These are phyloP conservation scores for Koerneria pararmatus DNA, from an alignment of 2,888 invertebrate genomes.

Conservation along the genomic window DNA sequence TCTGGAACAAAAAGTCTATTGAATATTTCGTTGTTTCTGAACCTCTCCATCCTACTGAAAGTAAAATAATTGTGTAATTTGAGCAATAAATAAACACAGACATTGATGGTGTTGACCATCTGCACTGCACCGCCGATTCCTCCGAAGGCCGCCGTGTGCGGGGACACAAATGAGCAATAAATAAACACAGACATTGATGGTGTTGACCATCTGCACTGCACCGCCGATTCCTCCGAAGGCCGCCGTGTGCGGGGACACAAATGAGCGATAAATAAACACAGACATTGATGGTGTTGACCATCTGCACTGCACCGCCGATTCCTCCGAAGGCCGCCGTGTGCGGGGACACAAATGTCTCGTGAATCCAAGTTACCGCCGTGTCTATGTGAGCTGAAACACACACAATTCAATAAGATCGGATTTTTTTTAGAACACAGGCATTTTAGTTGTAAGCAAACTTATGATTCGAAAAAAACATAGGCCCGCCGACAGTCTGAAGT, in stretches of 20 bases:
- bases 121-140: slow-evolving; percentile 42
- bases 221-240: slow-evolving; percentile 40
- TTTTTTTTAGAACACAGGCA: neutral
- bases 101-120: slow-evolving; percentile 15
- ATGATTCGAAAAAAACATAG: too few relatives aligned
- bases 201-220: slow-evolving; percentile 33
- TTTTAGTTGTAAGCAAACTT: too few relatives aligned
- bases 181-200: neutral
- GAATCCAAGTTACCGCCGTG: slow-evolving; percentile 77
- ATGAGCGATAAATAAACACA: slow-evolving; percentile 31
- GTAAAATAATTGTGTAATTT: too few relatives aligned
- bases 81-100: neutral
- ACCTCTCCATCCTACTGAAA: too few relatives aligned
- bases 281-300: slow-evolving; percentile 13
- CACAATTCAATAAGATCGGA: neutral
- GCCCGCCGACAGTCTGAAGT: too few relatives aligned
- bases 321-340: slow-evolving; percentile 40
- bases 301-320: slow-evolving; percentile 39
- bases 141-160: slow-evolving; percentile 38
- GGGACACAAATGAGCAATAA: slow-evolving; percentile 47
- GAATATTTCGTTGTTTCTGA: too few relatives aligned
- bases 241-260: slow-evolving; percentile 46
- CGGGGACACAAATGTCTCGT: slow-evolving; percentile 71
- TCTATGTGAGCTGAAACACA: slow-evolving; percentile 69
- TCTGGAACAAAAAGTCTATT: too few relatives aligned